Base-by-base conservation (phyloP, 1,140 invertebrate species). In the Whitmania pigra region DNA sequence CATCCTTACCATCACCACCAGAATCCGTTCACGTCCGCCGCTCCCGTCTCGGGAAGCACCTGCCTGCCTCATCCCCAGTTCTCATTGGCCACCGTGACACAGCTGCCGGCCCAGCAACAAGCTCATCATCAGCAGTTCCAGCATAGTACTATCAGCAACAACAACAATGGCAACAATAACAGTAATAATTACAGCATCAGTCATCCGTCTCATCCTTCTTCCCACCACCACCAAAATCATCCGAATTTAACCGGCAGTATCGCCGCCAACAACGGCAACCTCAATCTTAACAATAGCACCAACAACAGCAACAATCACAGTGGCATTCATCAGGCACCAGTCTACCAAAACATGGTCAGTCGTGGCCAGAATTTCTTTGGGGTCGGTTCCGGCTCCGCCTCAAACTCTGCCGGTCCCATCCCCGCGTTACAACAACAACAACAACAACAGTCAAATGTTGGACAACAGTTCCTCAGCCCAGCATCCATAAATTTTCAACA, bases 251-350 rank as follows among this genome's bases (percentile, higher is more conserved):
- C 63, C 63, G 36, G 67, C 29, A 29, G 20, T 80, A 76, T 75
- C 83, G 77, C 75, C 78, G 74, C 76, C 75, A 80, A 79, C 73
- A 76, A 77, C 67, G 75, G 78, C 73, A 22, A 75, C 81, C 71
- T 75, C 77, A 54, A 67, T 78, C 60, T 75, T 78, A 67, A 75
- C 80, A 22, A 73, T 79, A 74, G 74, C 80, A 31, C 60, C 78
- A 70, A 82, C 86, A 72, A 82, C 86, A 67, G 83, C 85, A 74
- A 49, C 43, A 49, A 49, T 49, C 43, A 49, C 43, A 49, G 9
- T 49, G 43, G 86, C 87, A 49, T 49, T 49, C 43, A 49, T 11
- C 43, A 49, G 43, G 9, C 43, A 17, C 43, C 43, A 11, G 43
- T 49, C 43, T 49, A 49, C 43, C 43, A 49, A 49, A 49, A 49